phyloP scores from a whole-genome alignment of 2,113 vertebrate species.

The Lamprotornis superbus region DNA sequence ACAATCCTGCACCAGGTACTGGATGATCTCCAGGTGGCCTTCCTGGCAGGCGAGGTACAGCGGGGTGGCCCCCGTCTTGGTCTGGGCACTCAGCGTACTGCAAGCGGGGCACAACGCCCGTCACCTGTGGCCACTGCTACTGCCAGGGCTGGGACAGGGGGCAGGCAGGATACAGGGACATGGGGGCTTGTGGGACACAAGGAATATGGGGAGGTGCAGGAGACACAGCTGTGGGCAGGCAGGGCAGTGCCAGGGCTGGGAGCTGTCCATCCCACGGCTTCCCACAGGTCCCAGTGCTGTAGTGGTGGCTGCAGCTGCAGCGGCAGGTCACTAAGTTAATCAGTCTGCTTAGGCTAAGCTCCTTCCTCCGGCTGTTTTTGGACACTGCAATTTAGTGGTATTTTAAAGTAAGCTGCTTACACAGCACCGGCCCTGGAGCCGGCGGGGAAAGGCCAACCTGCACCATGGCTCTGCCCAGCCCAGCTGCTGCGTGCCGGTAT shows the following conservation, averaged over 20 bases:
- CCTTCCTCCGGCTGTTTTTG: slow-evolving; percentile 82
- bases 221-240: neutral
- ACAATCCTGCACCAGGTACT: slow-evolving; percentile 93
- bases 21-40: slow-evolving; percentile 94
- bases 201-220: neutral
- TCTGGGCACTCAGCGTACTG: slow-evolving; percentile 92
- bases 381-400: slow-evolving; percentile 75
- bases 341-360: slow-evolving; percentile 73
- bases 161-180: neutral
- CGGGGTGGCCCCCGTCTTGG: slow-evolving; percentile 96
- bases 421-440: neutral
- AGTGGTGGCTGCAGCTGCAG: neutral
- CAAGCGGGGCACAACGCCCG: neutral
- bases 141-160: fast-evolving
- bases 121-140: neutral
- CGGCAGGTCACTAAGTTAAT: slow-evolving; percentile 72
- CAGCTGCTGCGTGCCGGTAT: fast-evolving
- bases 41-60: slow-evolving; percentile 99
- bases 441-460: neutral
- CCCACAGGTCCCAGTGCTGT: neutral
- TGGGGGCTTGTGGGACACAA: neutral
- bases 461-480: fast-evolving
- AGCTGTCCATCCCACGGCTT: neutral
- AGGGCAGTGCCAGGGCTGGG: neutral
- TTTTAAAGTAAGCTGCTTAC: slow-evolving; percentile 82